Percentiles rank a stretch among this genome's conserved stretches.
phyloP scores from a whole-genome alignment of 2,797 vertebrate species.

The Heliangelus exortis region DNA sequence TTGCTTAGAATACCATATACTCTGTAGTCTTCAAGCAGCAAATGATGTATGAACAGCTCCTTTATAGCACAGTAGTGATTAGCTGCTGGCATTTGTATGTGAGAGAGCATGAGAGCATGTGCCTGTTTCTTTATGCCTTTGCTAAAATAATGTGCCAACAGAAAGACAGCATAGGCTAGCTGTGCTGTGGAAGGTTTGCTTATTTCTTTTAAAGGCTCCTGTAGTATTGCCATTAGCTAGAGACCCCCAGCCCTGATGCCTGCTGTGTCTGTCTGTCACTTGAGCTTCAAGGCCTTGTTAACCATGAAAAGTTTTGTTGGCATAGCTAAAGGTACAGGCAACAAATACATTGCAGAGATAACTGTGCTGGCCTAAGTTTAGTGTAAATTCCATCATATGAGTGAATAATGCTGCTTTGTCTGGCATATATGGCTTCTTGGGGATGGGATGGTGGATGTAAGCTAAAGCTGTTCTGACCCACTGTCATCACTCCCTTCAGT shows the following conservation, averaged over 20 bases:
- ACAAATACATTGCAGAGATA: neutral
- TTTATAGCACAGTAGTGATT: neutral
- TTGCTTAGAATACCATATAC: neutral
- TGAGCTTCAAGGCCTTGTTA: neutral
- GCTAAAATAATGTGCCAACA: neutral
- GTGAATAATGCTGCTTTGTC: neutral
- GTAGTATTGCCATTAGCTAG: neutral
- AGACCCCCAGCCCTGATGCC: neutral
- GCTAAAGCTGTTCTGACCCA: neutral
- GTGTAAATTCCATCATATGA: accelerated
- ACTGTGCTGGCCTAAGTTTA: neutral
- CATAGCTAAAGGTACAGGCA: neutral
- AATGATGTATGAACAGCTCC: neutral
- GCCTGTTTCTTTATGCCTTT: neutral
- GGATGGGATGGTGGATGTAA: neutral
- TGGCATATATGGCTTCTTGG: neutral
- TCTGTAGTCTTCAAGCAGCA: neutral
- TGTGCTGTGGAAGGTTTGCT: neutral
- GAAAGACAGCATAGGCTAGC: neutral
- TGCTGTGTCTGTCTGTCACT: neutral
- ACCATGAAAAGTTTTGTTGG: neutral
- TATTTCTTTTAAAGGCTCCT: neutral
- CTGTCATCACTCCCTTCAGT: neutral
- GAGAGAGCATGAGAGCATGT: neutral
- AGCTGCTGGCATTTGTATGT: neutral